Evolutionary conservation across 2,888 invertebrate genomes (phyloP).

Genomic region (Agrilus biguttatus): DNA sequence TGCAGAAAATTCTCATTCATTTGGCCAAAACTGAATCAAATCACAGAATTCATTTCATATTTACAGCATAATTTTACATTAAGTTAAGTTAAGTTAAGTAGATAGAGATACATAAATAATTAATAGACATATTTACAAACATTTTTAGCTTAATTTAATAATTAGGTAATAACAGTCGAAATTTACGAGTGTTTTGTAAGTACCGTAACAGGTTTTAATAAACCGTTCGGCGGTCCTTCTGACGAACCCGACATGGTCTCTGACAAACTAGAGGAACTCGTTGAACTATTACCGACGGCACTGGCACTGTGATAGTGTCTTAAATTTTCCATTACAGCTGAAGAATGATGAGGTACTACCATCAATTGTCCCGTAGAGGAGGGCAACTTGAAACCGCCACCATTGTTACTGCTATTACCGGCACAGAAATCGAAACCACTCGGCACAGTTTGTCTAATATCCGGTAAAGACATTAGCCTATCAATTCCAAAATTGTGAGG

Average conservation of each 20-base stretch:
- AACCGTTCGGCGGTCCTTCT: slow-evolving; percentile 14
- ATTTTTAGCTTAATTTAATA: background rate
- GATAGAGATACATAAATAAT: no score
- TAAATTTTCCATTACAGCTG: slow-evolving; percentile 16
- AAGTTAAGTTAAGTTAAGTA: no score
- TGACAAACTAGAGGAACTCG: slow-evolving; percentile 30
- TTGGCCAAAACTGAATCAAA: background rate
- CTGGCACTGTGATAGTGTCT: slow-evolving; percentile 18
- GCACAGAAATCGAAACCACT: slow-evolving; percentile 37
- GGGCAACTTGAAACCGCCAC: slow-evolving; percentile 23
- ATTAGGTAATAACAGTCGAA: slow-evolving; percentile 2
- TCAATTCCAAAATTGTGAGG: slow-evolving; percentile 31
- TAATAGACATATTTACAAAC: no score
- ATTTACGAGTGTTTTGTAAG: slow-evolving; percentile 20
- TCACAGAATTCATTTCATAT: background rate
- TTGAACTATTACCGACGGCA: slow-evolving; percentile 8
- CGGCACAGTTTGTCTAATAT: slow-evolving; percentile 32
- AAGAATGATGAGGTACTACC: slow-evolving; percentile 21
- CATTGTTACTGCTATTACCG: slow-evolving; percentile 32
- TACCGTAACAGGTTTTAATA: slow-evolving; percentile 31
- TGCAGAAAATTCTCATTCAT: no score
- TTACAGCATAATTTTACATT: no score
- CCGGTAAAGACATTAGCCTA: slow-evolving; percentile 24
- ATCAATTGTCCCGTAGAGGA: slow-evolving; percentile 1
- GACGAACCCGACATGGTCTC: slow-evolving; percentile 10